A percentile compares a stretch with the other conserved stretches of the same genome.
Evolutionary conservation across 2,113 vertebrate species (phyloP).

Genomic region (Thamnaconus septentrionalis): DNA sequence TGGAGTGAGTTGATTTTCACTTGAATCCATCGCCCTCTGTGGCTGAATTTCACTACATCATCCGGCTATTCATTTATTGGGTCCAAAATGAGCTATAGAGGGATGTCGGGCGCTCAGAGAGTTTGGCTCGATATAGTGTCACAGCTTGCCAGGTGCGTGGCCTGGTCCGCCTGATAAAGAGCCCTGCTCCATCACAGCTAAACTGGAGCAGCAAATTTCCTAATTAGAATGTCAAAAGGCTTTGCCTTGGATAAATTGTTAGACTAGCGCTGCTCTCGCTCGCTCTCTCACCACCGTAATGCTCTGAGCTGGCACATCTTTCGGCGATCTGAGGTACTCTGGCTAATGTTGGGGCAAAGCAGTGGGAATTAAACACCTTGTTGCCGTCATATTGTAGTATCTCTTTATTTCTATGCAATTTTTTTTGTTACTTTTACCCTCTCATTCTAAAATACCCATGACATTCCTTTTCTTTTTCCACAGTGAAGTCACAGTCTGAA

Average conservation of each 20-base stretch:
- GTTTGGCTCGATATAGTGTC: slow-evolving; percentile 49
- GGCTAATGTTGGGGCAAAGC: background rate
- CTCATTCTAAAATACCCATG: background rate
- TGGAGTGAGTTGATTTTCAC: background rate
- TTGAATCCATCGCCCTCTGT: slow-evolving; percentile 40
- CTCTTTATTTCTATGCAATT: slow-evolving; percentile 10
- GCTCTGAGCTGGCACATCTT: slow-evolving; percentile 36
- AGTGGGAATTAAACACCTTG: background rate
- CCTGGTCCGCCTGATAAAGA: slow-evolving; percentile 69
- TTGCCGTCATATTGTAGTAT: slow-evolving; percentile 15
- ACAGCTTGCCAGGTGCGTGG: slow-evolving; percentile 66
- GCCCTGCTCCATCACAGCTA: slow-evolving; percentile 62
- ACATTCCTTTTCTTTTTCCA: slow-evolving; percentile 1
- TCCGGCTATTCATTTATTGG: slow-evolving; percentile 48
- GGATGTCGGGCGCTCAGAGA: slow-evolving; percentile 52
- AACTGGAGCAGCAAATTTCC: slow-evolving; percentile 65
- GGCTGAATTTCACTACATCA: slow-evolving; percentile 49
- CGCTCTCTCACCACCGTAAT: slow-evolving; percentile 42
- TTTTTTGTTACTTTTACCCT: too few relatives aligned
- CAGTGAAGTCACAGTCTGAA: too few relatives aligned
- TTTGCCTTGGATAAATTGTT: slow-evolving; percentile 46
- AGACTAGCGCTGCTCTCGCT: slow-evolving; percentile 9
- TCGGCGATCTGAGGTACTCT: slow-evolving; percentile 12
- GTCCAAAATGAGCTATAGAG: slow-evolving; percentile 40
- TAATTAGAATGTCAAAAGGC: slow-evolving; percentile 67